A percentile compares a stretch with the other conserved stretches of the same genome.
These are phyloP conservation scores for Neocrepidodera transversa DNA, from an alignment of 2,888 invertebrate genomes.

Conservation along the genomic window DNA sequence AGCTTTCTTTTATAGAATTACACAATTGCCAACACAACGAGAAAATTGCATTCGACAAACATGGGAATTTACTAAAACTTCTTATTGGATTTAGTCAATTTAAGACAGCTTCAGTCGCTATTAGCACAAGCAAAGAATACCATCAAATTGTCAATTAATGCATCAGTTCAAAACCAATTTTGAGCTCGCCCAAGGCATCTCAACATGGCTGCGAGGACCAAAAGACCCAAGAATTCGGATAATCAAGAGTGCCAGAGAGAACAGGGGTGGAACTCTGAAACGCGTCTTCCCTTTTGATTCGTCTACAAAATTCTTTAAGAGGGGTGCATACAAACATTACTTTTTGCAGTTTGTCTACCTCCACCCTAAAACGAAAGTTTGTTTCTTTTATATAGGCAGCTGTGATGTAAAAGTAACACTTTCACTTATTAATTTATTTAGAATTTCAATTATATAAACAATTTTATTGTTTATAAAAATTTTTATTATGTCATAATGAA, in stretches of 20 bases:
- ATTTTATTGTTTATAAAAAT: no score
- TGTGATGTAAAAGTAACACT: no score
- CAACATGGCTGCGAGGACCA: constrained; percentile 49
- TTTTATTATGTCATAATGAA: no score
- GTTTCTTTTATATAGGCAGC: not conserved
- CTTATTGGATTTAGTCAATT: constrained; percentile 59
- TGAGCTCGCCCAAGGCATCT: constrained; percentile 48
- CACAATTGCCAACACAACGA: constrained; percentile 39
- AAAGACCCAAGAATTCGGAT: constrained; percentile 56
- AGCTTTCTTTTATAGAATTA: constrained; percentile 39
- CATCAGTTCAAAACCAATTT: constrained; percentile 59
- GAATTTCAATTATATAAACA: no score
- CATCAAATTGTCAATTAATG: constrained; percentile 60
- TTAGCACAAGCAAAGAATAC: constrained; percentile 57
- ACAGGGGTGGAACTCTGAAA: constrained; percentile 49
- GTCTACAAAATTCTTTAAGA: constrained; percentile 36
- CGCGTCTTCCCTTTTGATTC: constrained; percentile 42
- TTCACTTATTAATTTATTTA: no score
- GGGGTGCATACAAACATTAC: constrained; percentile 37
- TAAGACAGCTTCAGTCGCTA: constrained; percentile 57
- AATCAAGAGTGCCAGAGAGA: constrained; percentile 51
- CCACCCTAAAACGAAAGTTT: constrained; percentile 9
- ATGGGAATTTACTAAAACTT: constrained; percentile 48
- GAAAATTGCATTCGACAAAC: constrained; percentile 46
- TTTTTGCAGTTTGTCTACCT: constrained; percentile 15